Conservation (phyloP, 1,140 invertebrate species). For the Drosophila pseudoananassae region DNA sequence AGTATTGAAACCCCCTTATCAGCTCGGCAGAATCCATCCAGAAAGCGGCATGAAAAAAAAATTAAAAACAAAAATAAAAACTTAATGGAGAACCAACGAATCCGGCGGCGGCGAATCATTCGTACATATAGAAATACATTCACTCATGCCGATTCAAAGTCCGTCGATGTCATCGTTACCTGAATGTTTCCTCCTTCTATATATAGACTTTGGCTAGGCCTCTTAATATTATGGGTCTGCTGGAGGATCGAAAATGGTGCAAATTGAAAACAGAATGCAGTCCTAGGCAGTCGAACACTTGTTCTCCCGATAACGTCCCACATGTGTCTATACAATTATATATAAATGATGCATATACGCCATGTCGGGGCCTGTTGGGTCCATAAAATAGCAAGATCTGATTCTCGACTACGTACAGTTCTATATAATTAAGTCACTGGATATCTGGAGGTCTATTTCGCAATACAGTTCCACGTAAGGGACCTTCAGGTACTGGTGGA, state of each 20-base stretch:
- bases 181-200: constrained; percentile 37
- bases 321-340: neutral
- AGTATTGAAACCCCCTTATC: constrained; percentile 35
- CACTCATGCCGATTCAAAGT: constrained; percentile 38
- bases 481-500: neutral
- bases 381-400: constrained; percentile 9
- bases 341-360: neutral
- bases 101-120: constrained; percentile 30
- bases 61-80: constrained; percentile 27
- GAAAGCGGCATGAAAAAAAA: too few relatives aligned
- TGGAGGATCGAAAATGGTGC: neutral
- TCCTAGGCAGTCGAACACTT: constrained; percentile 14
- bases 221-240: neutral
- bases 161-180: constrained; percentile 32
- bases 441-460: neutral
- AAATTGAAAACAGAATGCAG: constrained; percentile 22
- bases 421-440: constrained; percentile 3
- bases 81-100: constrained; percentile 33
- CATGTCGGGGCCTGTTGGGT: constrained; percentile 16
- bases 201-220: constrained; percentile 33
- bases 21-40: constrained; percentile 15
- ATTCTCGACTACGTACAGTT: constrained; percentile 20
- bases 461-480: too few relatives aligned
- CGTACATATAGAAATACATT: neutral
- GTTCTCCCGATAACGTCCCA: constrained; percentile 13